Evolutionary conservation across 2,888 invertebrate species (phyloP).

Genomic region (Ophraella communa): DNA sequence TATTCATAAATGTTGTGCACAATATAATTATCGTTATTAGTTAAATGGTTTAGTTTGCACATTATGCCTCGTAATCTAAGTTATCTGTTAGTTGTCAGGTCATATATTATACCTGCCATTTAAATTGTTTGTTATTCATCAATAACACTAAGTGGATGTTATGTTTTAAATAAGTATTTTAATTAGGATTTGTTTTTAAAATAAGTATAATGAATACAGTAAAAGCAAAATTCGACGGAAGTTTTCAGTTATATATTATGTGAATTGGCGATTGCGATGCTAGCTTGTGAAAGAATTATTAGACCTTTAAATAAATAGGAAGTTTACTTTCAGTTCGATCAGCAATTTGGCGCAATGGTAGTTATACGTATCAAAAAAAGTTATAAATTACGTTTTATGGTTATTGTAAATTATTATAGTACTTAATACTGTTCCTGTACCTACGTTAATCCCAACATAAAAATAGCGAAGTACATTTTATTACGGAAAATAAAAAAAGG

Average conservation of each 20-base stretch:
- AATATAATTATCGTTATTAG: too few relatives aligned
- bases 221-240: too few relatives aligned
- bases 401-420: slow-evolving; percentile 3
- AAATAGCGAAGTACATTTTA: slow-evolving; percentile 2
- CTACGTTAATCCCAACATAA: slow-evolving; percentile 9
- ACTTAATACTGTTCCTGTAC: slow-evolving; percentile 1
- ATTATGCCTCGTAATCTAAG: too few relatives aligned
- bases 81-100: too few relatives aligned
- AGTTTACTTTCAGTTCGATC: not conserved
- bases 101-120: too few relatives aligned
- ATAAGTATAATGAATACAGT: too few relatives aligned
- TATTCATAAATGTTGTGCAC: too few relatives aligned
- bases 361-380: not conserved
- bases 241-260: not conserved
- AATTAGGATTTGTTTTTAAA: too few relatives aligned
- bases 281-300: not conserved
- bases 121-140: too few relatives aligned
- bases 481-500: slow-evolving; percentile 1
- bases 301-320: not conserved
- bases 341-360: not conserved
- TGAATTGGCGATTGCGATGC: not conserved
- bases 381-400: slow-evolving; percentile 2
- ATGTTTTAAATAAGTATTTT: too few relatives aligned
- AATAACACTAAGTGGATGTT: too few relatives aligned
- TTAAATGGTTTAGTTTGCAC: too few relatives aligned